Base-by-base conservation (phyloP, 2,113 vertebrate genomes). In the Oxyruncus cristatus region DNA sequence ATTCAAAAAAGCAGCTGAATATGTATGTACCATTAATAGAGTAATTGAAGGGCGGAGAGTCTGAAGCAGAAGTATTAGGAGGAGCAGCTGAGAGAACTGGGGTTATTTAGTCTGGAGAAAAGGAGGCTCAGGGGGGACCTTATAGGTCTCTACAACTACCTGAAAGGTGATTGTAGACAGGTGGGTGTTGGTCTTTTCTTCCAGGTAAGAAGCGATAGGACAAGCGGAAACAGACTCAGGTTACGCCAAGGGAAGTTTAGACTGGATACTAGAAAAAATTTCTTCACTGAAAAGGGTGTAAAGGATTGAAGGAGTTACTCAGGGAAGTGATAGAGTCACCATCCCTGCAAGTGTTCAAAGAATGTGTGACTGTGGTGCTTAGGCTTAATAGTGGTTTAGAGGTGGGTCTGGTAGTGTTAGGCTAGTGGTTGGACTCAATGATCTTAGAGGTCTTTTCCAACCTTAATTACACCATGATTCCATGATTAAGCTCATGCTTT, bases 101-200 rank as follows among this genome's bases (percentile, higher is more conserved):
- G 27, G 9, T 47, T 76, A 55, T 49, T 62, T 76, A 41, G 21
- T 19, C 20, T n/a, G 28, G n/a, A 83, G 47, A 14, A 68, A 47
- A 62, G 24, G 19, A 53, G 24, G 3, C 2, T 30, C 0, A 0
- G 33, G 11, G 7, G 11, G 22, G 20, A 26, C 9, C 8, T 67
- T 30, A 18, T 10, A 4, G 8, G 13, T 75, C 23, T 39, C n/a
- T 49, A 19, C n/a, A 35, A 3, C n/a, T 55, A 27, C 41, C n/a
- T 55, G 26, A 42, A 35, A 41, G 14, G 44, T 11, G 11, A 26
- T 13, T 47, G 21, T n/a, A 27, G 24, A 12, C 7, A 32, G 30
- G 5, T 22, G 9, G 14, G 14, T n/a, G 22, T 70, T 55, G 30
- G 6, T 47, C 28, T 62, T 76, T 47, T 83, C 20, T 0, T 76